These are phyloP conservation scores for Echinops telfairi DNA, from an alignment of 2,113 vertebrate genomes.

Conservation along the genomic window DNA sequence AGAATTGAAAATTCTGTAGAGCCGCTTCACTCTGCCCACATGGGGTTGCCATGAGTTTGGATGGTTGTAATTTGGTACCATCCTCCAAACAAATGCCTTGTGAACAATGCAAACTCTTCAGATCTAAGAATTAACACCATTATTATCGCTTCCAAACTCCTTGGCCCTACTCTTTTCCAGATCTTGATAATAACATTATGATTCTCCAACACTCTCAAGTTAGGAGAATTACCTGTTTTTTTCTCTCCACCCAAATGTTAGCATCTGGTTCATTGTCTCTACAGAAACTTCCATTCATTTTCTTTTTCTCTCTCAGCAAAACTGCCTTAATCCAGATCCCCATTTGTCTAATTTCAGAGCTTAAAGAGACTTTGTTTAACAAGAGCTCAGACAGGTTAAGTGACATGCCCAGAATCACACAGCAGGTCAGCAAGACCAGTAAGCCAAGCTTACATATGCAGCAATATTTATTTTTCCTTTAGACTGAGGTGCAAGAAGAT, in stretches of 20 bases:
- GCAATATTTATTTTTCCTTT: neutral
- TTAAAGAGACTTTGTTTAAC: neutral
- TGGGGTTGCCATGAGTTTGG: neutral
- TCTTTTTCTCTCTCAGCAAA: neutral
- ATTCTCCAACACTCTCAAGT: neutral
- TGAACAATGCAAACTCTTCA: neutral
- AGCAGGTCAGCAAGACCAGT: neutral
- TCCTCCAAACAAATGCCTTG: neutral
- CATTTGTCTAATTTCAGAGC: neutral
- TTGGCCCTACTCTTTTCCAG: neutral
- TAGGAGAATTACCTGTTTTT: neutral
- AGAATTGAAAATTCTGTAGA: neutral
- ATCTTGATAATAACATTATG: neutral
- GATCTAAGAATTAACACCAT: neutral
- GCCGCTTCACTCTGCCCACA: neutral
- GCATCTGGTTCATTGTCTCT: neutral
- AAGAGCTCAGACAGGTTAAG: neutral
- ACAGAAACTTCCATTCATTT: neutral
- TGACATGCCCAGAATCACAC: neutral
- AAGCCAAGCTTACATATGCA: neutral
- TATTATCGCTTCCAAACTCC: neutral
- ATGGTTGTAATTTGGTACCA: neutral
- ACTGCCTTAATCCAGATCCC: neutral
- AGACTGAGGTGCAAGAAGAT: neutral
- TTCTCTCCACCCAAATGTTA: neutral